Base-by-base conservation (phyloP, 2,888 invertebrate genomes). In the Diarsia mendica region DNA sequence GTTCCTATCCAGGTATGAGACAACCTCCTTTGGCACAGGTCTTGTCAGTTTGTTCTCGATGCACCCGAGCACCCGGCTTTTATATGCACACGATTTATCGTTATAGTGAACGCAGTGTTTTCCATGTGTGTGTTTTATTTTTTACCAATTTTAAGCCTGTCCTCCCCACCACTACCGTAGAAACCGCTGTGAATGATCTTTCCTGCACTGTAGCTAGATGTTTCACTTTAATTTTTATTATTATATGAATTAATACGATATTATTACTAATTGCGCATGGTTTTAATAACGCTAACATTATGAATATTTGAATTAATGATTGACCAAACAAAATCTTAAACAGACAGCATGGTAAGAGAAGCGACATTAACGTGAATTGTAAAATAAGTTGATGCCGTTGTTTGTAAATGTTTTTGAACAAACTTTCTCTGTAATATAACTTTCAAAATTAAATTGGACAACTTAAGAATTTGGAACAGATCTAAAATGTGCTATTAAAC, bases 1-100 rank as follows among this genome's bases (percentile, higher is more conserved):
- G 95, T 96, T 92, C 96, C 96, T 76, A 96, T 96, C 89, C 96
- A 96, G 96, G 96, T 96, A 96, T 95, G 96, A 94, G 81, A 87
- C 85, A 93, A 92, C 92, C 92, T 93, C 93, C 93, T 94, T 92
- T 92, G 94, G 93, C 95, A 94, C 93, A 87, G 87, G 90, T 90
- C 89, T 90, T 91, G 92, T 86, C 92, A 92, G 90, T 92, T 91
- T 93, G 90, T 92, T 91, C 91, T 92, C 93, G 88, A 92, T 88
- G 95, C 95, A 95, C 95, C 88, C 91, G 86, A 92, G 94, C 95
- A 95, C 95, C 89, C 91, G 88, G 94, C 95, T 95, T 95, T 93
- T 93, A 93, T 89, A 93, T 94, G 96, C 96, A 96, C 96, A 87
- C 90, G 91, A 90, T 83, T 83, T 83, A 75, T 84, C 89, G 88